A percentile compares a stretch with the other conserved stretches of the same genome.
These are phyloP conservation scores for Tenualosa ilisha DNA, from an alignment of 2,797 vertebrate genomes.

Conservation along the genomic window DNA sequence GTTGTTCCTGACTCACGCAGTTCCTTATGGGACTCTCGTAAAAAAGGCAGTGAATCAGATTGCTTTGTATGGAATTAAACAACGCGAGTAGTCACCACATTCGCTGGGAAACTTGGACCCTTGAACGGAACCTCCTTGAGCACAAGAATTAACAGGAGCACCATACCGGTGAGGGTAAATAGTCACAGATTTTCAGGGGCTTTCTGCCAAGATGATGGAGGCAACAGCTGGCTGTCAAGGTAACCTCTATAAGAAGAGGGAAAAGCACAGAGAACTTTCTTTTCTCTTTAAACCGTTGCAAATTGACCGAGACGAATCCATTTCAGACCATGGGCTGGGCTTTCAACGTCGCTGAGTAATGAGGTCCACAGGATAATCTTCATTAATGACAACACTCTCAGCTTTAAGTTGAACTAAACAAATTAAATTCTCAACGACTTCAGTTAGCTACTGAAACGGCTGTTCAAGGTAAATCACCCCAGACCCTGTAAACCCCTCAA, in stretches of 20 bases:
- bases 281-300: slow-evolving; percentile 38
- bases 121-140: neutral
- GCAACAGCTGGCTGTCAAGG: slow-evolving; percentile 53
- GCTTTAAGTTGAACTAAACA: neutral
- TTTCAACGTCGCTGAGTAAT: slow-evolving; percentile 44
- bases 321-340: slow-evolving; percentile 29
- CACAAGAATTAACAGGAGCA: slow-evolving; percentile 29
- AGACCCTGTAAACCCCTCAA: neutral
- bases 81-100: slow-evolving; percentile 1
- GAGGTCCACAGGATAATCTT: slow-evolving; percentile 36
- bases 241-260: slow-evolving; percentile 39
- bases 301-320: slow-evolving; percentile 44
- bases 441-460: neutral
- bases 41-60: slow-evolving; percentile 1
- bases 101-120: slow-evolving; percentile 10
- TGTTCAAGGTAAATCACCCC: neutral
- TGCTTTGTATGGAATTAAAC: slow-evolving; percentile 16
- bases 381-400: neutral
- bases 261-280: slow-evolving; percentile 11
- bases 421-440: neutral
- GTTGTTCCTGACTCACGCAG: slow-evolving; percentile 13
- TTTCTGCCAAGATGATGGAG: slow-evolving; percentile 37
- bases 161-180: slow-evolving; percentile 34
- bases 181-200: slow-evolving; percentile 27
- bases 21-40: neutral